Evolutionary conservation across 1,140 invertebrate species (phyloP), one percentile per base, ranked within the genome.

Genomic region (Dreissena polymorpha): DNA sequence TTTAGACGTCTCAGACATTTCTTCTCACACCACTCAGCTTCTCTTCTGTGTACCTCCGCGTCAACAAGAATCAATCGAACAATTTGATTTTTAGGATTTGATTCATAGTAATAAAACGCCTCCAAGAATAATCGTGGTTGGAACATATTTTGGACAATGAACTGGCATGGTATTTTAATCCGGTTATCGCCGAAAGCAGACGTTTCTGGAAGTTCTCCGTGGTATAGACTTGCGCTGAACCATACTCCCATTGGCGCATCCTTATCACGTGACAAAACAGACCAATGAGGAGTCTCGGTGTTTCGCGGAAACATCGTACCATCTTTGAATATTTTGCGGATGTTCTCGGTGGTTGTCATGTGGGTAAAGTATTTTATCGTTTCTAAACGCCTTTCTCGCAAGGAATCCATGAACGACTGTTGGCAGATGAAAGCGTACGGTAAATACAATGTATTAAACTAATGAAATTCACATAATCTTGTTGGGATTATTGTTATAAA

Each of bases 91-190:
- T 70, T 79, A 21, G 77, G 77, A 0, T 25, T 79, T 0, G 68
- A 79, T 60, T 71, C 67, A 63, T 70, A 79, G 53, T 70, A 79
- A 70, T 79, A 79, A 63, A 79, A 79, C 53, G 77, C 57, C 25
- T 79, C 77, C 10, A 79, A 39, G 29, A 53, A 79, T 12, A 79
- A n/a, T 39, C 77, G 12, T 23, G 77, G 77, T 16, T 60, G 27
- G 21, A 63, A 55, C 77, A 79, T 79, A 21, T 71, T 79, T 71
- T 50, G 51, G 5, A 79, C 18, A 57, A 71, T 50, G 57, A 69
- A 60, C 18, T 79, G 77, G 57, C 67, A 70, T 14, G 77, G 77
- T 18, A 79, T 57, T 71, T 71, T 79, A 10, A 79, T 57, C 50
- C 77, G 25, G 21, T 71, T 79, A 10, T 79, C 77, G 7, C 77